Evolutionary conservation across 2,113 vertebrate species (phyloP), one percentile per base, ranked within the genome.

Genomic region (Pygoscelis antarcticus): DNA sequence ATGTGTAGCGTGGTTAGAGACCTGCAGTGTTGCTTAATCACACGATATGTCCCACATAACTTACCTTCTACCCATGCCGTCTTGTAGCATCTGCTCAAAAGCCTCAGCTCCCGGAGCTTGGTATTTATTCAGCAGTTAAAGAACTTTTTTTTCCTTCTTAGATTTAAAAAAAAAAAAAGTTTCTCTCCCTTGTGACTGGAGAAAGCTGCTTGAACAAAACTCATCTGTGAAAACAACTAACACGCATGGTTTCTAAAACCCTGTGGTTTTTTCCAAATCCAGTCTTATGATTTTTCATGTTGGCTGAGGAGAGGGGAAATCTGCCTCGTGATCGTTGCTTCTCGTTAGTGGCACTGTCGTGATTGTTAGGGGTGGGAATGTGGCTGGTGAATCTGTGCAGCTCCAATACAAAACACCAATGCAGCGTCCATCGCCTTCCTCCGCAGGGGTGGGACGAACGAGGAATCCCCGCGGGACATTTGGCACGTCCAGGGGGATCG

Each of bases 191-290:
- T 4, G 23, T 95, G 90, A 88, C 74, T 18, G 58, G 65, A 72
- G 75, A 87, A 94, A 91, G 34, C 84, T 10, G 40, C 89, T 91
- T 49, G 91, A 90, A 83, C 8, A 7, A 94, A 91, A 71, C 74
- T 94, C 93, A 70, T 92, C 96, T 95, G 81, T 91, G 66, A 92
- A 97, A 96, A 96, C 87, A 96, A 80, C 89, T 65, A 62, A 71
- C 69, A 79, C 0, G 8, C 80, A 26, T 7, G 40, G 34, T 40
- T 87, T 76, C 61, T 54, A 93, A 94, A 95, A 57, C 72, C 57
- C 61, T 19, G 94, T 42, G 77, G 7, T 27, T 82, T 79, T 87
- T 83, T 32, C 82, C 95, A 96, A 30, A 91, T 85, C 89, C 83
- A 96, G 96, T 91, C 96, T 85, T 61, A 83, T 95, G 96, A 97